A percentile compares a stretch with the other conserved stretches of the same genome.
Evolutionary conservation across 1,140 invertebrate genomes (phyloP).

Genomic region (Drosophila ironensis): DNA sequence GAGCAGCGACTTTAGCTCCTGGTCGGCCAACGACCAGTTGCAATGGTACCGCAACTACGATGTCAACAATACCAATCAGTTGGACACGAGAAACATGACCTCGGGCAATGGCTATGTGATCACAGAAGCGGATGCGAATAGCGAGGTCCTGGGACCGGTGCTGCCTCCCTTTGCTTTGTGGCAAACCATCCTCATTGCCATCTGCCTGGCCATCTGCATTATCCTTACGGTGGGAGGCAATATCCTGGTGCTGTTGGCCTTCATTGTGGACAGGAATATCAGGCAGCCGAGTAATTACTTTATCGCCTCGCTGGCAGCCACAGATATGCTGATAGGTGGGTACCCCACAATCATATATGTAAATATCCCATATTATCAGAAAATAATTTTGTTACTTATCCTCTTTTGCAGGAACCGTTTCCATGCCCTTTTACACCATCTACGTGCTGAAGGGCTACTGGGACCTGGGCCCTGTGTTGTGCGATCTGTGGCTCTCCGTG

Average conservation of each 20-base stretch:
- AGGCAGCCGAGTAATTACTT: conserved; percentile 99
- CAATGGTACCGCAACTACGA: conserved; percentile 63
- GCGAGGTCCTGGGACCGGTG: conserved; percentile 83
- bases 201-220: conserved; percentile 93
- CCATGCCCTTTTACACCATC: conserved; percentile 97
- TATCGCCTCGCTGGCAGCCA: conserved; percentile 98
- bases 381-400: not conserved
- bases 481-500: conserved; percentile 98
- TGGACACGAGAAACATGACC: conserved; percentile 35
- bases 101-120: conserved; percentile 15
- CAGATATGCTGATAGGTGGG: conserved; percentile 98
- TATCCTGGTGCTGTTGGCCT: conserved; percentile 97
- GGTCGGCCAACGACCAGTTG: conserved; percentile 65
- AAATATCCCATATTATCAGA: not conserved
- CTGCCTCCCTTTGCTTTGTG: conserved; percentile 94
- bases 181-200: conserved; percentile 95
- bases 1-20: conserved; percentile 61
- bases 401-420: conserved; percentile 89
- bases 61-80: conserved; percentile 52
- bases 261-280: conserved; percentile 98
- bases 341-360: conserved; percentile 32
- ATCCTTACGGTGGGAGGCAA: conserved; percentile 97
- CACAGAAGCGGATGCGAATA: conserved; percentile 41
- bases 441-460: conserved; percentile 98
- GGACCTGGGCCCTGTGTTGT: conserved; percentile 97